Evolutionary conservation across 1,140 invertebrate genomes (phyloP), one percentile per base, ranked within the genome.

Genomic region (Elysia chlorotica): DNA sequence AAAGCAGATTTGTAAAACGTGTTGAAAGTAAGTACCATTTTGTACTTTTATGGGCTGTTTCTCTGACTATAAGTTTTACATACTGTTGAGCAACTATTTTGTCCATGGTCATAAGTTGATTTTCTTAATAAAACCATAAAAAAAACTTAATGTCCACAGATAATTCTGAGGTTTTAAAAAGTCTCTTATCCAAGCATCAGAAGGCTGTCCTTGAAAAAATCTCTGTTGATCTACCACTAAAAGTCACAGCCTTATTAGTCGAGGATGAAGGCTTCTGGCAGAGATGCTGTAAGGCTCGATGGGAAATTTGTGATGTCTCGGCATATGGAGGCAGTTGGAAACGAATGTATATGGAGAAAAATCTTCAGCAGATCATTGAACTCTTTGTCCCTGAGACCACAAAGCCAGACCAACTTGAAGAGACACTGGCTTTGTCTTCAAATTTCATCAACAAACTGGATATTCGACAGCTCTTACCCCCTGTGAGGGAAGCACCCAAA

Each of bases 251-350:
- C 36, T 77, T 83, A 10, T 65, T 88, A 2, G 81, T 88, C 41
- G 79, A 87, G 21, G 84, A 88, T 78, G 84, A 88, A 71, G 82
- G 80, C 1, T 88, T 86, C 77, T 88, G 87, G 87, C 79, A 87
- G 74, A 78, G 85, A 28, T 86, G 85, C 72, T 87, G 85, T 75
- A 83, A 84, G 71, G 80, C 80, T n/a, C 70, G 84, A 31, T 88
- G 86, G 86, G 80, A 82, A 59, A 83, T 87, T 38, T 86, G 85
- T 80, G 87, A 88, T 81, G 81, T 88, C 1, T 75, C 80, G 19
- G 74, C 78, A 31, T 86, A 81, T 79, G 85, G 83, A 3, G 72
- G 74, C 33, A 79, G 81, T 65, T 88, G 87, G 87, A 88, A 88
- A 74, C 62, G 83, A 65, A 87, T 88, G 86, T 88, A 82, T 71